Base-by-base conservation (phyloP, 2,113 vertebrate species). In the Telmatochromis brachygnathus region DNA sequence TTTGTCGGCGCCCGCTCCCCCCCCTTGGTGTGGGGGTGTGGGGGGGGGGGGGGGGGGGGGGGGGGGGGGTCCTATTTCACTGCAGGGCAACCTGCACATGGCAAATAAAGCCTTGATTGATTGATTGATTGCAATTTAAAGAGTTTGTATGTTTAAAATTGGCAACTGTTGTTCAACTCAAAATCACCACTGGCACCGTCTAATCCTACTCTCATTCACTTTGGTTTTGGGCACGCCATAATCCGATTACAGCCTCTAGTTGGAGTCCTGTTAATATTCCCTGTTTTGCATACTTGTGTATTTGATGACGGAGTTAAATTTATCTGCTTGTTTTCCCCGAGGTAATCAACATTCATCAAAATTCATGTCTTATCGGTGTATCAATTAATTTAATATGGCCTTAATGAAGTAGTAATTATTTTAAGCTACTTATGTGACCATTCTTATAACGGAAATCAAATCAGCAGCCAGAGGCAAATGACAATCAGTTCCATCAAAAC, bases 371-470 rank as follows among this genome's bases (percentile, higher is more conserved):
- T 77, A 77, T 82, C 17, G 1, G 23, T 19, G 51, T 33, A 85
- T 93, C 45, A 35, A 19, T 91, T 85, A 28, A 26, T 26, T n/a
- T 35, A 83, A 87, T 80, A 79, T 33, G 55, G 79, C 58, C 82
- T 77, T 77, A 87, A 89, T 92, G 83, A 87, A 89, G 58, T 47
- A 68, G 84, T 87, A 60, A 90, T 90, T 86, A 77, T 45, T 60
- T 75, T 33, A 37, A 84, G 85, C 83, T 47, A 73, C 62, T 83
- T 54, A 21, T n/a, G 79, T 39, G 45, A 55, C 60, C 83, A 17
- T 81, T 88, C 56, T 49, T 39, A 9, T 87, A 60, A 85, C 9
- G 19, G 30, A 85, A 89, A 83, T 75, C 42, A 62, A 73, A 87
- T 85, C 62, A 53, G 84, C 30, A 82, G 90, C 92, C 86, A 23